These are phyloP conservation scores for Trachymyrmex septentrionalis DNA, from an alignment of 1,140 invertebrate genomes.

Conservation along the genomic window DNA sequence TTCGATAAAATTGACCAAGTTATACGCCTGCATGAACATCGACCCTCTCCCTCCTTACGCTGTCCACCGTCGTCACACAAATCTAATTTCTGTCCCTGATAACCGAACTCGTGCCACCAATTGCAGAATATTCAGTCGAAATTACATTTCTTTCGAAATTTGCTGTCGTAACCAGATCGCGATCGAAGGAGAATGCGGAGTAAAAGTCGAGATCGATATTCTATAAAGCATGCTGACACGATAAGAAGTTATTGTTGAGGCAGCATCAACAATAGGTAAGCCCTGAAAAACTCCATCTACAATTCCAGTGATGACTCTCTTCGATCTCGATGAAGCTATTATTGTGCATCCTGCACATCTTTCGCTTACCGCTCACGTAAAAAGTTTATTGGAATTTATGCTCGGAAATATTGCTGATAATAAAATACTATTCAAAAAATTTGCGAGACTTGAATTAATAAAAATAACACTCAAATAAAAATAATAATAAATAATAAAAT, in stretches of 20 bases:
- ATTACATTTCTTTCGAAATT: slow-evolving; percentile 52
- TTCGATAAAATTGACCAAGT: slow-evolving; percentile 76
- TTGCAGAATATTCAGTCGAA: slow-evolving; percentile 66
- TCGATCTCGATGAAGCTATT: slow-evolving; percentile 31
- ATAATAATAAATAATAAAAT: slow-evolving; percentile 16
- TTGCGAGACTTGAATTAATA: not conserved
- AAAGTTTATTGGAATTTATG: slow-evolving; percentile 19
- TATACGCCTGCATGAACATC: slow-evolving; percentile 62
- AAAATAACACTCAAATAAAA: not conserved
- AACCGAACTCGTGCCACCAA: slow-evolving; percentile 64
- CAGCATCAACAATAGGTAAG: slow-evolving; percentile 36
- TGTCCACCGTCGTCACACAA: slow-evolving; percentile 69
- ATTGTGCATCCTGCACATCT: slow-evolving; percentile 10
- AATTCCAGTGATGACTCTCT: slow-evolving; percentile 41
- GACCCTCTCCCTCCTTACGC: slow-evolving; percentile 15
- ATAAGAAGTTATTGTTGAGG: slow-evolving; percentile 45
- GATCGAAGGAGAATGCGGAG: not conserved
- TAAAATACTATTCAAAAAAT: not conserved
- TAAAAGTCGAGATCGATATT: slow-evolving; percentile 32
- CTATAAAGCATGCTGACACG: not conserved
- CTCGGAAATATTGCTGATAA: not conserved
- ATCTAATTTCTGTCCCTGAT: slow-evolving; percentile 73
- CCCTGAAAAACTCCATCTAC: not conserved
- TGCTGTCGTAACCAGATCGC: slow-evolving; percentile 19
- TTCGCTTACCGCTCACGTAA: slow-evolving; percentile 1